phyloP scores from a whole-genome alignment of 2,797 vertebrate species.

The Falco naumanni region DNA sequence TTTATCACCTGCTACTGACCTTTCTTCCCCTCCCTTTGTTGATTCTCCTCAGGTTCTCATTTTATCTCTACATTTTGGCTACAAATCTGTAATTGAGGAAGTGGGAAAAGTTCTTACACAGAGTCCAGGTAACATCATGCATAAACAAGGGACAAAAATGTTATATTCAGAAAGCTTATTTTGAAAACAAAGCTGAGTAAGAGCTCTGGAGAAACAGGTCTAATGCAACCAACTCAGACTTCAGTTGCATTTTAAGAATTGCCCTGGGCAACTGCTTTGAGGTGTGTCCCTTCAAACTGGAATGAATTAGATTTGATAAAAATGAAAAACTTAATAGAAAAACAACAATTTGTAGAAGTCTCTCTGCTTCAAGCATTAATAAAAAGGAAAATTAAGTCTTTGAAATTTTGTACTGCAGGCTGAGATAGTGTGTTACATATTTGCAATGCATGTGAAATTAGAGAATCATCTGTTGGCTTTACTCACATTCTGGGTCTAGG shows the following conservation, averaged over 20 bases:
- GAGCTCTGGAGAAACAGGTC: neutral
- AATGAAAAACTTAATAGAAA: slow-evolving; percentile 4
- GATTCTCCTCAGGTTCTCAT: neutral
- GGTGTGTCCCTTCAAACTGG: neutral
- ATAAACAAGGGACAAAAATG: neutral
- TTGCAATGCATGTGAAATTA: neutral
- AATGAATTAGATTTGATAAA: slow-evolving; percentile 1
- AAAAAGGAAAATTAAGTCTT: slow-evolving; percentile 13
- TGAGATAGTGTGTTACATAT: slow-evolving; percentile 41
- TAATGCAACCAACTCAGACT: neutral
- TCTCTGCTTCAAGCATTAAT: slow-evolving; percentile 5
- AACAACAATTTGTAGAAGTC: slow-evolving; percentile 3
- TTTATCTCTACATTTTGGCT: slow-evolving; percentile 18
- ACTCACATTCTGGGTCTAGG: neutral
- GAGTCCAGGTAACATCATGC: neutral
- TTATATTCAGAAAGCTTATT: neutral
- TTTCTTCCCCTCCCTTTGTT: neutral
- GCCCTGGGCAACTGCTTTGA: neutral
- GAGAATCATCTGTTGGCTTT: slow-evolving; percentile 18
- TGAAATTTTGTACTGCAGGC: slow-evolving; percentile 8
- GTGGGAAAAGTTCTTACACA: neutral
- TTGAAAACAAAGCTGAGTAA: neutral
- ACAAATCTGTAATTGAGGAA: neutral
- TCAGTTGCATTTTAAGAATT: neutral
- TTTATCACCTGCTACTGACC: neutral